Percentiles rank a stretch among this genome's conserved stretches.
phyloP scores from a whole-genome alignment of 2,888 invertebrate genomes.

The Thymelicus lineola region DNA sequence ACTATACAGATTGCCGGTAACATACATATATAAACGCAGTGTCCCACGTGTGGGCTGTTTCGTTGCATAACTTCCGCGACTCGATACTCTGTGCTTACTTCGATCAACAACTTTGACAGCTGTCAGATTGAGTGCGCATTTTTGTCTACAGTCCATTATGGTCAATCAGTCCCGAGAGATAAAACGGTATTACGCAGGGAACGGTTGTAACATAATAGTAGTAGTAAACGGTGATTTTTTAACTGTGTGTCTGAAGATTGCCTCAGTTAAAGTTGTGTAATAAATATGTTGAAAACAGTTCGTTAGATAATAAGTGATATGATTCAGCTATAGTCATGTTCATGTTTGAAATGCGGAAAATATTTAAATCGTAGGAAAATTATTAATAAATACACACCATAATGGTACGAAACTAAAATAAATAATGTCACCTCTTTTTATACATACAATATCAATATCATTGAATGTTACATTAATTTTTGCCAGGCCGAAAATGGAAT shows the following conservation, averaged over 20 bases:
- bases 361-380: too few species aligned
- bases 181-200: constrained; percentile 6
- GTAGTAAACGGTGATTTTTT: background rate
- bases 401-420: too few species aligned
- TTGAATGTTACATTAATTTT: too few species aligned
- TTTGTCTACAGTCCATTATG: constrained; percentile 21
- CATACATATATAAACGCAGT: background rate
- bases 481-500: too few species aligned
- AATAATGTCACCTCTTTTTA: too few species aligned
- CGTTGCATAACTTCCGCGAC: constrained; percentile 57
- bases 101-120: constrained; percentile 50
- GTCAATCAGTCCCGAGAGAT: constrained; percentile 16
- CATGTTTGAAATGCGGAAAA: too few species aligned
- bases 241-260: constrained; percentile 13
- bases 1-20: too few species aligned
- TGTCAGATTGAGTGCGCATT: constrained; percentile 49
- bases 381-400: too few species aligned
- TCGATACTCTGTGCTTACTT: constrained; percentile 38
- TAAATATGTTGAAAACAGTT: too few species aligned
- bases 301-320: too few species aligned
- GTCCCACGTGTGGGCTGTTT: constrained; percentile 35
- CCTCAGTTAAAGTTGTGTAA: background rate
- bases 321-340: too few species aligned
- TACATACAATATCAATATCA: too few species aligned
- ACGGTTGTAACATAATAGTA: constrained; percentile 1